Conservation (phyloP, 1,140 invertebrate genomes). For the Macrosteles quadrilineatus region DNA sequence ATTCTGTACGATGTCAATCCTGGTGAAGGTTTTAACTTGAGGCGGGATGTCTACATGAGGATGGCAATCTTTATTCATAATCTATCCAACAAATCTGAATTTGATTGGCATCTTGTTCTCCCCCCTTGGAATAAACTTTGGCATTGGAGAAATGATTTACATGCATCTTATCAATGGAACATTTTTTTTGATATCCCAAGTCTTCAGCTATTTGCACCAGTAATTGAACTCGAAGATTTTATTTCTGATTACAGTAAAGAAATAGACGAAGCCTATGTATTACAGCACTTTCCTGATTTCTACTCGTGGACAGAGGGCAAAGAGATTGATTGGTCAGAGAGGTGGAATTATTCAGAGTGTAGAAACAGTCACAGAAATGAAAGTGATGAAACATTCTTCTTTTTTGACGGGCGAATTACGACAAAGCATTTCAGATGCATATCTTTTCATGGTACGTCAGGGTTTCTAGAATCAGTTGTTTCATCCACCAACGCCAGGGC, state of each 20-base stretch:
- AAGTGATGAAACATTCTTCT: constrained; percentile 38
- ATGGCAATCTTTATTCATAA: constrained; percentile 78
- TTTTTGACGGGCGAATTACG: constrained; percentile 61
- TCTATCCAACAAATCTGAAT: constrained; percentile 56
- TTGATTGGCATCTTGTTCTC: constrained; percentile 65
- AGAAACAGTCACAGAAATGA: constrained; percentile 46
- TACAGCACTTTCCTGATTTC: constrained; percentile 86
- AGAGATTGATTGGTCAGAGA: constrained; percentile 69
- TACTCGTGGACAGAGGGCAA: constrained; percentile 54
- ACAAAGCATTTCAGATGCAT: constrained; percentile 71
- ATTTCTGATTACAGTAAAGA: constrained; percentile 59
- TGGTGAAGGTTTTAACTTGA: constrained; percentile 94
- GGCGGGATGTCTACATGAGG: constrained; percentile 93
- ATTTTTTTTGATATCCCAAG: constrained; percentile 85
- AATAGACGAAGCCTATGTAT: constrained; percentile 76
- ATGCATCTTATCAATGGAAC: constrained; percentile 66
- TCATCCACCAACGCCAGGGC: constrained; percentile 49
- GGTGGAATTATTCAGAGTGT: constrained; percentile 67
- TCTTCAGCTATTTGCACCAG: constrained; percentile 76
- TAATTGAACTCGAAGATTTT: constrained; percentile 86
- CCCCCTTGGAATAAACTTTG: constrained; percentile 89
- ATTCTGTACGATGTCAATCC: constrained; percentile 93
- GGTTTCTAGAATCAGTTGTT: constrained; percentile 61
- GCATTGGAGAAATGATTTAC: constrained; percentile 78
- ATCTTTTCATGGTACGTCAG: constrained; percentile 79